phyloP scores from a whole-genome alignment of 2,888 invertebrate species.

The Dasypogon diadema region DNA sequence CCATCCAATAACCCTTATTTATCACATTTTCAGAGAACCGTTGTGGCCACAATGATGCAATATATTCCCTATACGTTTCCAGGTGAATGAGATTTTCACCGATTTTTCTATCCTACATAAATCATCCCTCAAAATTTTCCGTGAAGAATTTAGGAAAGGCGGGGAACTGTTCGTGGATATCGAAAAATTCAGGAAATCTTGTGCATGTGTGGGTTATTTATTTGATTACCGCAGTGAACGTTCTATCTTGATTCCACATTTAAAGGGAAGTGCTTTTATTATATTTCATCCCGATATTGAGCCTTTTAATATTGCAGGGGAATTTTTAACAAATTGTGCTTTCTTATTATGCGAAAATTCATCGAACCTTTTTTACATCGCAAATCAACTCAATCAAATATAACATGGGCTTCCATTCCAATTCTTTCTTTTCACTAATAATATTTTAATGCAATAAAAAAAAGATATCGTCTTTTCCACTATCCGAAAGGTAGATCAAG shows the following conservation, averaged over 20 bases:
- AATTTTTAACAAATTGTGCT: too few species aligned
- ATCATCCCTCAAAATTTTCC: slow-evolving; percentile 13
- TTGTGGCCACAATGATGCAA: background rate
- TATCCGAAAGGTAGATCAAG: too few species aligned
- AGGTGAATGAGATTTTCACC: slow-evolving; percentile 34
- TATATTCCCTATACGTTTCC: slow-evolving; percentile 25
- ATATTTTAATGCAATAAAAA: too few species aligned
- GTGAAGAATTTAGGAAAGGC: background rate
- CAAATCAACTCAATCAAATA: too few species aligned
- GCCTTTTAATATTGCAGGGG: too few species aligned
- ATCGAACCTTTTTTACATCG: too few species aligned
- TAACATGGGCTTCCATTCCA: too few species aligned
- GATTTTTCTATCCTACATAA: slow-evolving; percentile 19
- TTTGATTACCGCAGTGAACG: slow-evolving; percentile 11
- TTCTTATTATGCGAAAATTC: too few species aligned
- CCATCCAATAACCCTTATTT: slow-evolving; percentile 1
- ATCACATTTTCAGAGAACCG: slow-evolving; percentile 15
- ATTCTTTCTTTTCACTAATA: too few species aligned
- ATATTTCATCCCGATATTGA: too few species aligned
- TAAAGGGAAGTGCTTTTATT: too few species aligned
- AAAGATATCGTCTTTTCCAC: too few species aligned
- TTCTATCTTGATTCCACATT: background rate
- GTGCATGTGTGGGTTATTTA: slow-evolving; percentile 16
- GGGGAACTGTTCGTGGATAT: background rate
- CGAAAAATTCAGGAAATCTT: slow-evolving; percentile 21